Evolutionary conservation across 1,140 invertebrate species (phyloP).

Genomic region (Potamilus streckersoni): DNA sequence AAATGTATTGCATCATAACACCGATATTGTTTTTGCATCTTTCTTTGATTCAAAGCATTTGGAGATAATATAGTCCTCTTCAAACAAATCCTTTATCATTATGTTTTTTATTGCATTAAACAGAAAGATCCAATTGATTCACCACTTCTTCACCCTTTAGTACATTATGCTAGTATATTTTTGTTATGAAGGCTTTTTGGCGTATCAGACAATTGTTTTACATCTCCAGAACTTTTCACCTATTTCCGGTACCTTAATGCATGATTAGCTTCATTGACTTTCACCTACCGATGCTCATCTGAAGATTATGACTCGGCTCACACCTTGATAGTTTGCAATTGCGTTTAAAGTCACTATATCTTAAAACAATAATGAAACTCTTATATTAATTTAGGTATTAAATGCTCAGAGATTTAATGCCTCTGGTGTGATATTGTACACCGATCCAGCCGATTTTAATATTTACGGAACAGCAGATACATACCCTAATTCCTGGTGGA

Average conservation of each 20-base stretch:
- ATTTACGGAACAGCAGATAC: conserved; percentile 34
- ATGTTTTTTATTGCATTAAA: no score
- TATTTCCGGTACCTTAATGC: neutral
- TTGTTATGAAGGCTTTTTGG: no score
- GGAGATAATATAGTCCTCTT: no score
- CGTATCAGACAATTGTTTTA: neutral
- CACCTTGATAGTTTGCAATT: neutral
- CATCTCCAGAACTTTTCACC: neutral
- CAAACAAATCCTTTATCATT: no score
- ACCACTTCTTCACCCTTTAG: no score
- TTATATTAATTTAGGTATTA: conserved; percentile 43
- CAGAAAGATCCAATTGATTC: no score
- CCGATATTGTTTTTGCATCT: no score
- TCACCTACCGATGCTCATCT: neutral
- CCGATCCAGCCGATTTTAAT: conserved; percentile 71
- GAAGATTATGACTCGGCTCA: neutral
- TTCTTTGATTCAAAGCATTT: no score
- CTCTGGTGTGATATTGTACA: conserved; percentile 68
- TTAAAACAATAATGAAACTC: neutral
- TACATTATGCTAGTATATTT: no score
- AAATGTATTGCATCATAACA: no score
- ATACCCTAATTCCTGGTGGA: conserved; percentile 69
- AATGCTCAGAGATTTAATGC: conserved; percentile 60
- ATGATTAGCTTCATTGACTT: neutral
- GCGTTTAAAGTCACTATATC: neutral